phyloP scores from a whole-genome alignment of 2,797 vertebrate species.

The Carapus acus region DNA sequence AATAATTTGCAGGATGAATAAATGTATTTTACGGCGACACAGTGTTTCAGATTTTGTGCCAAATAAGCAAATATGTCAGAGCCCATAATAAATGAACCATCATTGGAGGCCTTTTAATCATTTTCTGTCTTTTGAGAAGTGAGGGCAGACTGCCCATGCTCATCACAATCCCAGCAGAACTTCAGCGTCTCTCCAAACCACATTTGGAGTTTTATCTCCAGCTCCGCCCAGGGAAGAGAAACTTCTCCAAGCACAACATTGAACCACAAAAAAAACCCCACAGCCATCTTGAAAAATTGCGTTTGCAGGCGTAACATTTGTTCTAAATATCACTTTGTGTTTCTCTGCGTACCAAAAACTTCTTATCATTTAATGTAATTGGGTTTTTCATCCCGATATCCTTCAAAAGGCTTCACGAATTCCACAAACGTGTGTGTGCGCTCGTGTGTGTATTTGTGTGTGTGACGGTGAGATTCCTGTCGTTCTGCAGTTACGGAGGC shows the following conservation, averaged over 20 bases:
- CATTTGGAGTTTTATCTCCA: slow-evolving; percentile 22
- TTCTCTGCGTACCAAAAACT: too few species aligned
- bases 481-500: neutral
- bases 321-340: too few species aligned
- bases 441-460: neutral
- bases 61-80: slow-evolving; percentile 35
- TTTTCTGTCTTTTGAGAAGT: slow-evolving; percentile 9
- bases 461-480: neutral
- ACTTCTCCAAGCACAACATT: too few species aligned
- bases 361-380: too few species aligned
- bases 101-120: slow-evolving; percentile 16
- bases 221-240: too few species aligned
- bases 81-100: slow-evolving; percentile 26
- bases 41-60: slow-evolving; percentile 26
- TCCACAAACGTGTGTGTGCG: too few species aligned
- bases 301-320: too few species aligned
- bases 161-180: slow-evolving; percentile 25
- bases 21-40: slow-evolving; percentile 11
- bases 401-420: too few species aligned
- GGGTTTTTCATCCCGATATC: too few species aligned
- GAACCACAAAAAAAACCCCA: too few species aligned
- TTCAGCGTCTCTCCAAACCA: slow-evolving; percentile 24
- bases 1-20: slow-evolving; percentile 30
- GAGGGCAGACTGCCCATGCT: slow-evolving; percentile 6
- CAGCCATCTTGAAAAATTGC: too few species aligned